Conservation (phyloP, 2,113 vertebrate genomes). For the Bostrychus sinensis region DNA sequence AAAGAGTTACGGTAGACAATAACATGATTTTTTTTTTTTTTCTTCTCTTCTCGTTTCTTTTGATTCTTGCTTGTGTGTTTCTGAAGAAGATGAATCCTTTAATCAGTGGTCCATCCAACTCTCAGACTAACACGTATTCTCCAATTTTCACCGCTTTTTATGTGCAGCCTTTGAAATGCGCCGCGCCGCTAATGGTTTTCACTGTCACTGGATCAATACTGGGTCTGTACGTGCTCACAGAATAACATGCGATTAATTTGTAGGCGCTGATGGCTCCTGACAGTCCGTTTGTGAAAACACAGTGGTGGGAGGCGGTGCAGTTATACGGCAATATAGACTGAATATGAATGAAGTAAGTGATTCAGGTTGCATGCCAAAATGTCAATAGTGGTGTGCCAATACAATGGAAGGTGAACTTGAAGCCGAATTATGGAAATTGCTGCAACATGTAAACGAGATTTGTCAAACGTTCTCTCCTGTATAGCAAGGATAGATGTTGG, state of each 20-base stretch:
- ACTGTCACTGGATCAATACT: constrained; percentile 9
- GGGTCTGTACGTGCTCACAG: neutral
- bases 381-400: too few relatives aligned
- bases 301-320: neutral
- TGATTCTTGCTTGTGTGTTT: neutral
- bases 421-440: too few relatives aligned
- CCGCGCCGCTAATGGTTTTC: constrained; percentile 9
- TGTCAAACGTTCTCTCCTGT: too few relatives aligned
- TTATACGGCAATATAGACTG: neutral
- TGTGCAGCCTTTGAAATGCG: constrained; percentile 2
- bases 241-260: constrained; percentile 4
- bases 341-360: neutral
- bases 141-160: constrained; percentile 4
- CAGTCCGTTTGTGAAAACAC: neutral
- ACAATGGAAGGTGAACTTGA: neutral
- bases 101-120: neutral
- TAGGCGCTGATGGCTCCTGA: constrained; percentile 5
- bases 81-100: constrained; percentile 4
- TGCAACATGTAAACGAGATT: too few relatives aligned
- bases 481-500: too few relatives aligned
- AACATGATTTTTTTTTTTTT: neutral
- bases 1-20: constrained; percentile 6
- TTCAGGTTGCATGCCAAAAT: neutral
- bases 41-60: neutral
- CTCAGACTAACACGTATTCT: constrained; percentile 1